phyloP scores from a whole-genome alignment of 1,140 invertebrate species.

The Diachasmimorpha longicaudata region DNA sequence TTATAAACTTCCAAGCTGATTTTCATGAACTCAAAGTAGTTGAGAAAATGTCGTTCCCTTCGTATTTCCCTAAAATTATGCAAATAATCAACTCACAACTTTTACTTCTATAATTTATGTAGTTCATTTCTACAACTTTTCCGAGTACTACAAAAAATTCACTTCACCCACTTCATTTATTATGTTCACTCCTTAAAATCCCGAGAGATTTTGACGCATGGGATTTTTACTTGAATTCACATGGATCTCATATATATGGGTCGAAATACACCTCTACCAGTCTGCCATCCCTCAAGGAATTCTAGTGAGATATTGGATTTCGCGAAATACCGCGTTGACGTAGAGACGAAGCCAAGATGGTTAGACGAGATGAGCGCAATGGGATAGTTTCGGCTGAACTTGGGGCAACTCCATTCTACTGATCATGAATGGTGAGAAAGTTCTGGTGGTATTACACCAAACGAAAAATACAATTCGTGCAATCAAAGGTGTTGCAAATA shows the following conservation, averaged over 20 bases:
- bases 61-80: too few relatives aligned
- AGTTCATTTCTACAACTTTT: too few relatives aligned
- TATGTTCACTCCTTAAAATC: background rate
- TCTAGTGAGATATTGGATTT: slow-evolving; percentile 3
- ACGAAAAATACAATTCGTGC: too few relatives aligned
- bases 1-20: too few relatives aligned
- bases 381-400: background rate
- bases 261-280: background rate
- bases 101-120: too few relatives aligned
- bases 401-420: background rate
- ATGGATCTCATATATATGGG: background rate
- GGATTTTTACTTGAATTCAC: background rate
- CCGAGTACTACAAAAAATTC: too few relatives aligned
- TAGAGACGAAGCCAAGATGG: background rate
- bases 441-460: background rate
- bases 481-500: too few relatives aligned
- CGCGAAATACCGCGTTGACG: background rate
- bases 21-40: too few relatives aligned
- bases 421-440: background rate
- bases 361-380: background rate
- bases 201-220: background rate
- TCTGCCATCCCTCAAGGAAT: background rate
- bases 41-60: too few relatives aligned
- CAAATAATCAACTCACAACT: too few relatives aligned
- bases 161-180: too few relatives aligned